Evolutionary conservation across 1,140 invertebrate species (phyloP).

Genomic region (Araneus ventricosus): DNA sequence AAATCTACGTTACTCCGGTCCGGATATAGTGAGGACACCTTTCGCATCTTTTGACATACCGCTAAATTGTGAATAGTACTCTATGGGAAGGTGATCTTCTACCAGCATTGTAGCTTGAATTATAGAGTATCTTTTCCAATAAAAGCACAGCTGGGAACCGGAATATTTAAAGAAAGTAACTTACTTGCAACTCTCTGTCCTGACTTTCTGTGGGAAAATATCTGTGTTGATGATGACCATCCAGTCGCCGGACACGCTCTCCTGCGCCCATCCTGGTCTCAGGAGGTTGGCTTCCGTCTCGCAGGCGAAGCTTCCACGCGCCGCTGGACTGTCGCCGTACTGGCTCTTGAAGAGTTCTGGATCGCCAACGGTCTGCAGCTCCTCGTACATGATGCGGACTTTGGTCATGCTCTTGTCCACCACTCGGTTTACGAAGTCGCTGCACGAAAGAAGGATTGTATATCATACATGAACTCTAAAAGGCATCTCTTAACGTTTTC

Average conservation of each 20-base stretch:
- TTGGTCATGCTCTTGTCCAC: constrained; percentile 76
- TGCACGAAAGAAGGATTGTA: constrained; percentile 14
- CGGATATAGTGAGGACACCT: too few species aligned
- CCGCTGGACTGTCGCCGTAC: constrained; percentile 75
- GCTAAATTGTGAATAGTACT: too few species aligned
- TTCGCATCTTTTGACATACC: too few species aligned
- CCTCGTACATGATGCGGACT: constrained; percentile 77
- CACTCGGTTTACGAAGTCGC: constrained; percentile 77
- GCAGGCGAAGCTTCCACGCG: constrained; percentile 80
- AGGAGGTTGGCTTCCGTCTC: constrained; percentile 80
- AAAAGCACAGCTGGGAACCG: too few species aligned
- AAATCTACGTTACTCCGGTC: too few species aligned
- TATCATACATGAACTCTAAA: background rate
- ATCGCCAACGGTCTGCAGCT: constrained; percentile 77
- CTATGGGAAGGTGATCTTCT: too few species aligned
- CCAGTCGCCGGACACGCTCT: constrained; percentile 80
- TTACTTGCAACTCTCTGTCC: constrained; percentile 81
- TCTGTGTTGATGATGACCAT: constrained; percentile 81
- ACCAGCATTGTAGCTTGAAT: too few species aligned
- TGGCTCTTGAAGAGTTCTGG: constrained; percentile 77
- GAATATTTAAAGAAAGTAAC: constrained; percentile 21
- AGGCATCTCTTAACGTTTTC: background rate
- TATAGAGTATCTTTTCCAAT: too few species aligned
- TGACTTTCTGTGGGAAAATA: constrained; percentile 80
- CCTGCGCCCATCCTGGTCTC: constrained; percentile 81